Conservation (phyloP, 2,113 vertebrate genomes). For the Indri indri region DNA sequence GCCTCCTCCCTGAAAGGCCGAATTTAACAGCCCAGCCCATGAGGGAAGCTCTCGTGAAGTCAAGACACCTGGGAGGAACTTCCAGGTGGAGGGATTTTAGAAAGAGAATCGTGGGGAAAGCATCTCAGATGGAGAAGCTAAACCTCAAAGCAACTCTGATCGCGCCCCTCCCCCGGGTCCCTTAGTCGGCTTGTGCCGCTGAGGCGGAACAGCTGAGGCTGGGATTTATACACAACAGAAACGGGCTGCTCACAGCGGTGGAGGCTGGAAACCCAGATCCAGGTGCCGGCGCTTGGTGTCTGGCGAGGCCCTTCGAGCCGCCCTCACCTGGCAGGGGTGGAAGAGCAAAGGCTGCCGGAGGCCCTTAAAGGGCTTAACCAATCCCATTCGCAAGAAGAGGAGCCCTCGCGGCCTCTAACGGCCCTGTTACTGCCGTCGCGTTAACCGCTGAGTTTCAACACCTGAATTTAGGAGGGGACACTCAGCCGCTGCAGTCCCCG, state of each 20-base stretch:
- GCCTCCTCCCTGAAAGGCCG: background rate
- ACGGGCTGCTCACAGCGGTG: no score
- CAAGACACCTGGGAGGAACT: background rate
- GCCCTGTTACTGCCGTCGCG: background rate
- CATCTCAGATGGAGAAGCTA: background rate
- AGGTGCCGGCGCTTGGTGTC: background rate
- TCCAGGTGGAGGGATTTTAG: background rate
- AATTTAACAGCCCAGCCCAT: background rate
- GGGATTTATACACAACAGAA: background rate
- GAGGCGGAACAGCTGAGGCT: background rate
- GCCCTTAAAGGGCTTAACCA: background rate
- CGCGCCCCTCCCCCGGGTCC: no score
- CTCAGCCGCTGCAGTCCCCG: no score
- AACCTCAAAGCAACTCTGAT: background rate
- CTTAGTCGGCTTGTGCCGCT: no score
- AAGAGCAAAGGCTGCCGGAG: no score
- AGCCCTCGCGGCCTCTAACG: no score
- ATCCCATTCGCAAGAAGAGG: background rate
- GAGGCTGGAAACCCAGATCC: background rate
- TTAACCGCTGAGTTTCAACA: background rate
- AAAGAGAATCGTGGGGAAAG: background rate
- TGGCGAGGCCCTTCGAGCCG: background rate
- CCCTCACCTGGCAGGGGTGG: background rate
- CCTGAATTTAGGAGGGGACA: background rate
- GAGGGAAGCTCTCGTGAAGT: background rate